Evolutionary conservation across 2,888 invertebrate species (phyloP).

Genomic region (Ptychoptera contaminata): DNA sequence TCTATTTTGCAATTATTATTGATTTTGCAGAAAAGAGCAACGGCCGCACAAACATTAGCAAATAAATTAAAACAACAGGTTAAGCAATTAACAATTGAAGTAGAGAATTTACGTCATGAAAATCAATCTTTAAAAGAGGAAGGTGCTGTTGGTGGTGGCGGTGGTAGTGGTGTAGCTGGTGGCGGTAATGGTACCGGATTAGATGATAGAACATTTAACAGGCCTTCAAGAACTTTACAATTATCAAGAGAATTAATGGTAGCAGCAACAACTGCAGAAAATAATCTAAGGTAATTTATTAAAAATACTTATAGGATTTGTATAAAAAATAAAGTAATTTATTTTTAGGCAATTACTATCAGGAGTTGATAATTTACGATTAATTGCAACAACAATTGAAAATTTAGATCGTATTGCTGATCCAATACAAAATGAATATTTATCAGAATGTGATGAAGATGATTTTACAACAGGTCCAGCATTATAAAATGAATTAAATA

Average conservation of each 20-base stretch:
- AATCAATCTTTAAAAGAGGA: slow-evolving; percentile 34
- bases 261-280: slow-evolving; percentile 48
- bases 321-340: not conserved
- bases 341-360: slow-evolving; percentile 41
- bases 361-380: slow-evolving; percentile 49
- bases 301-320: not conserved
- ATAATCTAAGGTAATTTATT: slow-evolving; percentile 39
- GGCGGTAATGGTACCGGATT: slow-evolving; percentile 1
- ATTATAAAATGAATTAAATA: no score
- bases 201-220: slow-evolving; percentile 17
- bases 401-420: slow-evolving; percentile 39
- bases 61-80: slow-evolving; percentile 52
- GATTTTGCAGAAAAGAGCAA: slow-evolving; percentile 37
- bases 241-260: slow-evolving; percentile 42
- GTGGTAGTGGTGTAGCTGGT: slow-evolving; percentile 14
- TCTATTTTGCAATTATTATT: slow-evolving; percentile 5
- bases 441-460: slow-evolving; percentile 20
- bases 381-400: slow-evolving; percentile 46
- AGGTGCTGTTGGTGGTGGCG: slow-evolving; percentile 31
- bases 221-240: slow-evolving; percentile 32
- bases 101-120: slow-evolving; percentile 34
- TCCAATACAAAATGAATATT: slow-evolving; percentile 13
- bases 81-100: slow-evolving; percentile 46
- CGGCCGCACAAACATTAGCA: slow-evolving; percentile 44
- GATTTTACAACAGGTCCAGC: slow-evolving; percentile 19